Evolutionary conservation across 2,113 vertebrate species (phyloP).

Genomic region (Piaya cayana): DNA sequence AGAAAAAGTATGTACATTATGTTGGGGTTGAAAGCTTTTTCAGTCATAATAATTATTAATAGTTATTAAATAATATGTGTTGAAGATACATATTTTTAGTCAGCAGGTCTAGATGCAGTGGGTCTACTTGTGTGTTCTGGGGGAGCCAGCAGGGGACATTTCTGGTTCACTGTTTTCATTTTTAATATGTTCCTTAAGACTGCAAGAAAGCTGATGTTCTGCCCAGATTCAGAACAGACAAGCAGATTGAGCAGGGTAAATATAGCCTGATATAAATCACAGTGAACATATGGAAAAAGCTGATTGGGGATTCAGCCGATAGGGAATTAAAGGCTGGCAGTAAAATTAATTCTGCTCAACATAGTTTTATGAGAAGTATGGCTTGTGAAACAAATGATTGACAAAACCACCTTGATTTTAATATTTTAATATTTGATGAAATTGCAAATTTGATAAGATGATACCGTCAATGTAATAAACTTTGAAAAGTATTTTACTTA

Average conservation of each 20-base stretch:
- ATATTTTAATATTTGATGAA: slow-evolving; percentile 8
- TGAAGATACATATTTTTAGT: neutral
- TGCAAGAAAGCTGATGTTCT: slow-evolving; percentile 26
- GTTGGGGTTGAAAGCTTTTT: neutral
- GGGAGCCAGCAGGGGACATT: neutral
- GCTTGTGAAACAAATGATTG: slow-evolving; percentile 5
- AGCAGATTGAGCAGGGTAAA: slow-evolving; percentile 58
- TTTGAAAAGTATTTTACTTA: neutral
- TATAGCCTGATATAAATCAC: slow-evolving; percentile 60
- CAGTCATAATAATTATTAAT: neutral
- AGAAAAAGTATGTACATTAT: neutral
- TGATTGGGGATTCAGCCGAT: slow-evolving; percentile 45
- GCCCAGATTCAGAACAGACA: slow-evolving; percentile 44
- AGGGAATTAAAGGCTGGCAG: slow-evolving; percentile 41
- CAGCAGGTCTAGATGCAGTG: neutral
- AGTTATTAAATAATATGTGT: neutral
- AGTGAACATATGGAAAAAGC: slow-evolving; percentile 61
- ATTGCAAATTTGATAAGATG: neutral
- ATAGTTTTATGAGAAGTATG: slow-evolving; percentile 9
- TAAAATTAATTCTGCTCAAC: slow-evolving; percentile 36
- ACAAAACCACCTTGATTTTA: neutral
- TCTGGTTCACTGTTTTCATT: neutral
- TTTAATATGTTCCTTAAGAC: neutral
- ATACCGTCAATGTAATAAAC: neutral
- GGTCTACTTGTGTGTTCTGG: neutral